A percentile compares a stretch with the other conserved stretches of the same genome.
phyloP scores from a whole-genome alignment of 2,888 invertebrate species.

The Lypha dubia region DNA sequence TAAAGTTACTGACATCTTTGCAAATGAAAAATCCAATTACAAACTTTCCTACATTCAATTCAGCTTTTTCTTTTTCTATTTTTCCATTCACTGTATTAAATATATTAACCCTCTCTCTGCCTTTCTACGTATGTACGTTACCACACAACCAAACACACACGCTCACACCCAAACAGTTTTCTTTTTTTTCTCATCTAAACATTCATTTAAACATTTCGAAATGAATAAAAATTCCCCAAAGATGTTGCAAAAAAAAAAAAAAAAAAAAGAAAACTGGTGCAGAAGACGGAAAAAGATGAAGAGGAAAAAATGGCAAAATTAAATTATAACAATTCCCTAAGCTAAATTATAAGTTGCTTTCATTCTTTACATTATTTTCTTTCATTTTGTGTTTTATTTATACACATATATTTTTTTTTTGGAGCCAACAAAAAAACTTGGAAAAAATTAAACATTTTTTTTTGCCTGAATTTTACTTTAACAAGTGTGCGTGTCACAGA shows the following conservation, averaged over 20 bases:
- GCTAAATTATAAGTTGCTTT: slow-evolving; percentile 74
- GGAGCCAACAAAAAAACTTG: slow-evolving; percentile 13
- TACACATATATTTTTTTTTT: slow-evolving; percentile 26
- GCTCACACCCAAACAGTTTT: background rate
- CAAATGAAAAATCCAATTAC: slow-evolving; percentile 54
- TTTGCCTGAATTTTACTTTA: slow-evolving; percentile 37
- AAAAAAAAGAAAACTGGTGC: slow-evolving; percentile 38
- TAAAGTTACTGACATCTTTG: slow-evolving; percentile 46
- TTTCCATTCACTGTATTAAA: slow-evolving; percentile 48
- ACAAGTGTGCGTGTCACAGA: slow-evolving; percentile 71
- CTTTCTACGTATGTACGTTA: background rate
- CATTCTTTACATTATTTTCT: slow-evolving; percentile 58
- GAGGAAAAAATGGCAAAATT: slow-evolving; percentile 73
- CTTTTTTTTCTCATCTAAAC: slow-evolving; percentile 1
- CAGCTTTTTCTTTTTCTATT: slow-evolving; percentile 10
- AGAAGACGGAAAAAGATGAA: slow-evolving; percentile 51
- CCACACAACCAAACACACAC: background rate
- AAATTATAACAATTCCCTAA: slow-evolving; percentile 75
- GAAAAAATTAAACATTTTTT: slow-evolving; percentile 20
- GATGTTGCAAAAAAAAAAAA: slow-evolving; percentile 17
- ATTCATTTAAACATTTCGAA: slow-evolving; percentile 52
- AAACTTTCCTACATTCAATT: slow-evolving; percentile 36
- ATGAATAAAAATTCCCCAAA: slow-evolving; percentile 59
- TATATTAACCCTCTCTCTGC: slow-evolving; percentile 44
- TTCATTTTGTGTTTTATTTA: slow-evolving; percentile 8